Base-by-base conservation (phyloP, 2,888 invertebrate species). In the Neoascia interrupta region DNA sequence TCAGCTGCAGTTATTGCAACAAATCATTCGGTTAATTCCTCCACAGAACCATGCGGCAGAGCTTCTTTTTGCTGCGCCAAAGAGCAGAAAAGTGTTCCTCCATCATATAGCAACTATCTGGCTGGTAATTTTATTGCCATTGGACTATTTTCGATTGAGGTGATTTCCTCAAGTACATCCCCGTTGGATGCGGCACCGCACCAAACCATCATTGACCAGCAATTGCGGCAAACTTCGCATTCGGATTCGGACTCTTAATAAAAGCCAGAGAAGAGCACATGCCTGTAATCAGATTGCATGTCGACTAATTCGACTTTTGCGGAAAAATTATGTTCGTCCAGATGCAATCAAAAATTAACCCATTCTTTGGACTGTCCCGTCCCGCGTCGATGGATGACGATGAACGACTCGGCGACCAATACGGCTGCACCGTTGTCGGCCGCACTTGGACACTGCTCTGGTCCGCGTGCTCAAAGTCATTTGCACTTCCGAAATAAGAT, bases 301-400 rank as follows among this genome's bases (percentile, higher is more conserved):
- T 83, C 83, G 81, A 82, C 82, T 83, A 83, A 83, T 83, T 83
- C 82, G 81, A 82, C 82, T 83, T 81, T 82, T 82, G 81, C 63
- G 74, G 83, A 82, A 83, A 82, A 83, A 82, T 83, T 83, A 83
- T 83, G 83, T 82, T 82, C 81, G 76, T 53, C 74, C 81, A 83
- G 83, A 83, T 83, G 75, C 81, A 82, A 83, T 82, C 82, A 81
- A 82, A 82, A 82, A 80, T 79, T 80, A 76, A 76, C 61, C 76
- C 73, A 63, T 72, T 61, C 79, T 73, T 79, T 79, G 66, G 63
- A 74, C 69, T 68, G 66, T 63, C 79, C 68, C 81, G 76, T 76
- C 64, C 15, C 31, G 8, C 10, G 6, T 49, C 43, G 61, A 61
- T 72, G 72, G 60, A 63, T 31, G 8, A 6, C n/a, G 31, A 31